These are phyloP conservation scores for Camponotus floridanus DNA, from an alignment of 1,140 invertebrate genomes.

Conservation along the genomic window DNA sequence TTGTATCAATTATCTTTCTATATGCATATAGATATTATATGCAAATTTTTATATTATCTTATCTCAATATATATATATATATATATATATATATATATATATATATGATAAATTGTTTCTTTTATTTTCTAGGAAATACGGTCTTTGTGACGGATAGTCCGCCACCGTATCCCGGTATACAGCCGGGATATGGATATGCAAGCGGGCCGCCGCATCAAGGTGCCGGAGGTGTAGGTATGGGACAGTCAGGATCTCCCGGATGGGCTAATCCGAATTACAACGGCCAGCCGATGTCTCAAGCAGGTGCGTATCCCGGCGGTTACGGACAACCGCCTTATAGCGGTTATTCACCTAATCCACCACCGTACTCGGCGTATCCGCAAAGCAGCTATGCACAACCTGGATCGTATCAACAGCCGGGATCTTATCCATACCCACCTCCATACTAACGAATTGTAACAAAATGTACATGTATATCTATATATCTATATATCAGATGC, in stretches of 20 bases:
- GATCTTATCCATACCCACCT: constrained; percentile 70
- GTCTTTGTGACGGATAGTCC: constrained; percentile 97
- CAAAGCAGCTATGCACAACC: constrained; percentile 69
- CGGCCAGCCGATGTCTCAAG: constrained; percentile 82
- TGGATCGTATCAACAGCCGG: constrained; percentile 70
- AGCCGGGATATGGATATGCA: constrained; percentile 85
- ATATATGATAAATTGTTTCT: background rate
- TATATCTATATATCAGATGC: background rate
- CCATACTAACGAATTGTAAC: constrained; percentile 67
- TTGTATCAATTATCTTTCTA: no score
- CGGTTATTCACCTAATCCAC: constrained; percentile 79
- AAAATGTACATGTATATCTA: constrained; percentile 16
- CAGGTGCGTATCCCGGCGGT: constrained; percentile 84
- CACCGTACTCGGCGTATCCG: constrained; percentile 79
- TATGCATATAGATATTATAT: background rate
- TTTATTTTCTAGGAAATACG: constrained; percentile 89
- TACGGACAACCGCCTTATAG: constrained; percentile 81
- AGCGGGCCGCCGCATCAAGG: constrained; percentile 77
- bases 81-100: background rate
- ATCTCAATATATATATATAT: background rate
- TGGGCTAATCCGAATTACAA: constrained; percentile 85
- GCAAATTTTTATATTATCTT: background rate
- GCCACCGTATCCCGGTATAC: constrained; percentile 97
- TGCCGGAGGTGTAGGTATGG: constrained; percentile 48
- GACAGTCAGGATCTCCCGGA: constrained; percentile 77